These are phyloP conservation scores for Brachionichthys hirsutus DNA, from an alignment of 2,113 vertebrate species.

Conservation along the genomic window DNA sequence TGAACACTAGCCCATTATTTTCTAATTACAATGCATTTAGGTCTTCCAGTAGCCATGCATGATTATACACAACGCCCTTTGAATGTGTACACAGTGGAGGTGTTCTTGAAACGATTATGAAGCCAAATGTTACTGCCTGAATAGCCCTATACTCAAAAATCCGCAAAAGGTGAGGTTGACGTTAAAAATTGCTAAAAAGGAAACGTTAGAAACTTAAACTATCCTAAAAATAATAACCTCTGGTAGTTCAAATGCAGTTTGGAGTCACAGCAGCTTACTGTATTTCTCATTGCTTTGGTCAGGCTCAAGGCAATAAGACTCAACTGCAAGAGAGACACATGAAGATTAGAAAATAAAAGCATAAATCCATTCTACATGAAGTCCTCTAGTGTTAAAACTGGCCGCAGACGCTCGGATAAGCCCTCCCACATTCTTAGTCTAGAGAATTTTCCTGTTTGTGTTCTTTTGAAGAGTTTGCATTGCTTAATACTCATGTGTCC, in stretches of 20 bases:
- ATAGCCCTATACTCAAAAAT: conserved; percentile 9
- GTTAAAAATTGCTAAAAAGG: background rate
- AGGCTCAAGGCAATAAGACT: conserved; percentile 53
- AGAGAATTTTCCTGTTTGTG: conserved; percentile 66
- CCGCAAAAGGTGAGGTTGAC: conserved; percentile 2
- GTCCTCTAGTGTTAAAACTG: conserved; percentile 66
- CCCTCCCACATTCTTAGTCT: conserved; percentile 76
- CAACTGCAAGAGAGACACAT: conserved; percentile 55
- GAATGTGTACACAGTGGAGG: conserved; percentile 63
- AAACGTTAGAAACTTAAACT: conserved; percentile 2
- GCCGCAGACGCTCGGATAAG: conserved; percentile 67
- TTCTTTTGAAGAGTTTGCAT: conserved; percentile 65
- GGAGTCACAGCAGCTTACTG: conserved; percentile 41
- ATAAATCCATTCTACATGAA: conserved; percentile 61
- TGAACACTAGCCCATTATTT: conserved; percentile 78
- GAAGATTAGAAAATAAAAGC: conserved; percentile 68
- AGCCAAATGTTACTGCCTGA: conserved; percentile 32
- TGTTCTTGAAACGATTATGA: conserved; percentile 37
- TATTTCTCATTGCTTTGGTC: conserved; percentile 36
- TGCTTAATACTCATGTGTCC: conserved; percentile 64
- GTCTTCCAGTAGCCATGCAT: conserved; percentile 63
- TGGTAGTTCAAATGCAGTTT: conserved; percentile 14
- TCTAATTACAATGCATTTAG: conserved; percentile 77
- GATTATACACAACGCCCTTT: conserved; percentile 69
- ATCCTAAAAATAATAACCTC: background rate